Conservation (phyloP, 1,140 invertebrate genomes). For the Heterodera carotae region DNA sequence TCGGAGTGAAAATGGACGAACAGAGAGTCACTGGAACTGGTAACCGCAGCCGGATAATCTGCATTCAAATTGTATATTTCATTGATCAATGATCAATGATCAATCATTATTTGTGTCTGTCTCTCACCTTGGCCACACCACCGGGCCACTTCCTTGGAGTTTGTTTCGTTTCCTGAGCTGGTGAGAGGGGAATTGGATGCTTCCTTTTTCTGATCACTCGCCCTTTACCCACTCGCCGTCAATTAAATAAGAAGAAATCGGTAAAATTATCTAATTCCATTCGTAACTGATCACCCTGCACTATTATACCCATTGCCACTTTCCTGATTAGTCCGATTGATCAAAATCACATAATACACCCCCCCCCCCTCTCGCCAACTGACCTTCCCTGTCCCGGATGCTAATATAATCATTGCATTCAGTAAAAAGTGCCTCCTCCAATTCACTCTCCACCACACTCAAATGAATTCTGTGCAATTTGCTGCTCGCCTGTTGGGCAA, state of each 20-base stretch:
- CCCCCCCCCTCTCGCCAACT: not conserved
- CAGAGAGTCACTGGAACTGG: conserved; percentile 40
- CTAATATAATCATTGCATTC: conserved; percentile 52
- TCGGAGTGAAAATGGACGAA: conserved; percentile 53
- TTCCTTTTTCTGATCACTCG: conserved; percentile 3
- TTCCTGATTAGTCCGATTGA: too few relatives aligned
- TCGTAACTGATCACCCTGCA: not conserved
- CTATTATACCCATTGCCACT: too few relatives aligned
- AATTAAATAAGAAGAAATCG: conserved; percentile 17
- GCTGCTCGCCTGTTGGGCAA: conserved; percentile 25
- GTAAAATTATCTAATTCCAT: too few relatives aligned
- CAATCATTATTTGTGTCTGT: too few relatives aligned
- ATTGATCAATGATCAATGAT: too few relatives aligned
- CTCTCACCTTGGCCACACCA: conserved; percentile 43
- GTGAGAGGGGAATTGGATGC: not conserved
- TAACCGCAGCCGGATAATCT: conserved; percentile 35
- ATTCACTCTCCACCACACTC: conserved; percentile 38
- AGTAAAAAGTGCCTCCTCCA: conserved; percentile 51
- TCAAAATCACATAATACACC: too few relatives aligned
- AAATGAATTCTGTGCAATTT: conserved; percentile 43
- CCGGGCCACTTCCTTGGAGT: conserved; percentile 33
- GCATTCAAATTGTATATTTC: too few relatives aligned
- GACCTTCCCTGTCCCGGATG: conserved; percentile 39
- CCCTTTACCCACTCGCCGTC: not conserved
- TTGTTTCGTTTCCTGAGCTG: conserved; percentile 33